Percentiles rank a stretch among this genome's conserved stretches.
These are phyloP conservation scores for Python bivittatus DNA, from an alignment of 2,113 vertebrate species.

Conservation along the genomic window DNA sequence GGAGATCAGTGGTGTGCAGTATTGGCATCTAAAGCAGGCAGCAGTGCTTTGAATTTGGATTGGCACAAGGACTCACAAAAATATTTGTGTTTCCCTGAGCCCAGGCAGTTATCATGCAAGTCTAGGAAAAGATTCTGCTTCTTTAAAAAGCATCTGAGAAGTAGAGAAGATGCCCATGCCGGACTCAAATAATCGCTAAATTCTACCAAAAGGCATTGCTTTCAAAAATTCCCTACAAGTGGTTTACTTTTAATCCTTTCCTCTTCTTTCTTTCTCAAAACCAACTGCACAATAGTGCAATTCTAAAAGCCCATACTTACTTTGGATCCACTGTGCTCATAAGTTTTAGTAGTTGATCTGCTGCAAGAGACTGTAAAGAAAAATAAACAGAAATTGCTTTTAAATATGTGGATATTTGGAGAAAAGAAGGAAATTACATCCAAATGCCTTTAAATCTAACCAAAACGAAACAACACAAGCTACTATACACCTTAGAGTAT, in stretches of 20 bases:
- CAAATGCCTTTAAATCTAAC: neutral
- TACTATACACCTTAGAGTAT: neutral
- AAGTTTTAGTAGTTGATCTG: conserved; percentile 95
- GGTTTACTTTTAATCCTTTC: neutral
- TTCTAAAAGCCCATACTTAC: conserved; percentile 76
- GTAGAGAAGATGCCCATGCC: neutral
- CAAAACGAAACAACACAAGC: neutral
- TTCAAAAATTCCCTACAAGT: neutral
- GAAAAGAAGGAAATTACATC: neutral
- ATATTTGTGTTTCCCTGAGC: neutral
- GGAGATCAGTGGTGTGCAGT: neutral
- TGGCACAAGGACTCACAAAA: neutral
- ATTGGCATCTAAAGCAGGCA: too few species aligned
- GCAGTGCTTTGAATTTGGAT: neutral
- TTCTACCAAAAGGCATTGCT: neutral
- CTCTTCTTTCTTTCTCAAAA: neutral
- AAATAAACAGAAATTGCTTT: neutral
- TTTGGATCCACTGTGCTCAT: conserved; percentile 98
- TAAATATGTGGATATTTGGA: neutral
- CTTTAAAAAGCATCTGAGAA: neutral
- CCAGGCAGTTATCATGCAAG: neutral
- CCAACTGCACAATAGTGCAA: rapidly evolving
- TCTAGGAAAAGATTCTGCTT: neutral
- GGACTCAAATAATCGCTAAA: neutral
- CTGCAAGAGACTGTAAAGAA: conserved; percentile 83